These are phyloP conservation scores for Eustalomyia histrio DNA, from an alignment of 2,888 invertebrate genomes.

Conservation along the genomic window DNA sequence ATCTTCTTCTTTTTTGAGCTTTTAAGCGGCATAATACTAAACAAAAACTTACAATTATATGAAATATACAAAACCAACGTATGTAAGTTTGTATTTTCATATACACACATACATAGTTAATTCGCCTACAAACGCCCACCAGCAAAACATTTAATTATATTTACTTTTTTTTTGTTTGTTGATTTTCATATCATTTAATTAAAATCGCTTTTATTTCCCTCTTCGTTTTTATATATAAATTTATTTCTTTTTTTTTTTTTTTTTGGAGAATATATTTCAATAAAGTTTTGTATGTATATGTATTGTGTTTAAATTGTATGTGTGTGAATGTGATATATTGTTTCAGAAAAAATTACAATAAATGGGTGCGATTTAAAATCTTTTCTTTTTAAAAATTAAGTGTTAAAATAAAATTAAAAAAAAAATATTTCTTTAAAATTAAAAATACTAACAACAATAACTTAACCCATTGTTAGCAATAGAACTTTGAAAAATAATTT, in stretches of 20 bases:
- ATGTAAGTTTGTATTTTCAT: too few species aligned
- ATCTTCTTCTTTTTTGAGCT: slow-evolving; percentile 28
- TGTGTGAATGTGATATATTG: slow-evolving; percentile 3
- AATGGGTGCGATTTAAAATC: slow-evolving; percentile 4
- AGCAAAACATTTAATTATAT: slow-evolving; percentile 63
- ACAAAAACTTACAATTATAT: neutral
- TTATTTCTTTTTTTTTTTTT: slow-evolving; percentile 33
- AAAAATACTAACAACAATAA: neutral
- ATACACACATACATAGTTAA: slow-evolving; percentile 28
- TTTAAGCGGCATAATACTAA: slow-evolving; percentile 38
- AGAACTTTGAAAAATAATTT: too few species aligned
- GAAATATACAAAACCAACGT: too few species aligned
- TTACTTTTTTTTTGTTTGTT: slow-evolving; percentile 58
- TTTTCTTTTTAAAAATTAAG: neutral
- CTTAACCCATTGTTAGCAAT: neutral
- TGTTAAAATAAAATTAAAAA: neutral
- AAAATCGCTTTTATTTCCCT: slow-evolving; percentile 67
- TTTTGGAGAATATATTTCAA: slow-evolving; percentile 31
- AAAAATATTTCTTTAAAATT: neutral
- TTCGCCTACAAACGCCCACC: slow-evolving; percentile 64
- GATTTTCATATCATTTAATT: slow-evolving; percentile 70
- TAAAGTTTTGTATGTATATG: slow-evolving; percentile 23
- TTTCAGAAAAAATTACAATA: neutral
- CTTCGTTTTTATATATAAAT: slow-evolving; percentile 26
- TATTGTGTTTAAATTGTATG: slow-evolving; percentile 11